Percentiles rank a stretch among this genome's conserved stretches.
Evolutionary conservation across 1,140 invertebrate species (phyloP).

Genomic region (Drosophila rhopaloa): DNA sequence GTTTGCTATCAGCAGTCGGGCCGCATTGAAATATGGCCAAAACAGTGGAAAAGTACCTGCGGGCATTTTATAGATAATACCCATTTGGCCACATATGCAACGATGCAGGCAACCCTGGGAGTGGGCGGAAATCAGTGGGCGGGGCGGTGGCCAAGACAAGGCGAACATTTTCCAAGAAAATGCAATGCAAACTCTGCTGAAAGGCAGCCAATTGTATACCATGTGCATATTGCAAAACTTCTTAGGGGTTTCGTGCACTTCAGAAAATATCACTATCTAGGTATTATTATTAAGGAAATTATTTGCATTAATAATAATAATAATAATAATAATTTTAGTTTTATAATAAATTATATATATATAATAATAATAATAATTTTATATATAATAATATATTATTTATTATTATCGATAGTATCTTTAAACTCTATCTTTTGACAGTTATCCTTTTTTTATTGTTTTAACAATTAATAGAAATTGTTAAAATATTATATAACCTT

Average conservation of each 20-base stretch:
- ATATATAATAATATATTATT: too few species aligned
- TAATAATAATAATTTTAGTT: too few species aligned
- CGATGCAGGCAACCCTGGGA: neutral
- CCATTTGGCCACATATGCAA: constrained; percentile 55
- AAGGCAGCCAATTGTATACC: constrained; percentile 65
- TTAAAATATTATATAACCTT: too few species aligned
- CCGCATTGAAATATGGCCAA: constrained; percentile 77
- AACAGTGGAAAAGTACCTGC: constrained; percentile 75
- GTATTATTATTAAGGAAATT: neutral
- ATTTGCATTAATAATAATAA: too few species aligned
- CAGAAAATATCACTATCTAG: neutral
- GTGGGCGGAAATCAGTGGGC: neutral
- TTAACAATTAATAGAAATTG: too few species aligned
- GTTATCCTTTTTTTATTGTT: too few species aligned
- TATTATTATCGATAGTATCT: too few species aligned
- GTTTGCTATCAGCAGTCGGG: constrained; percentile 72
- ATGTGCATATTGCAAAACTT: constrained; percentile 72
- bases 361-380: too few species aligned
- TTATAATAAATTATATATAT: too few species aligned
- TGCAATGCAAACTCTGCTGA: constrained; percentile 43
- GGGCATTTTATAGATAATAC: constrained; percentile 80
- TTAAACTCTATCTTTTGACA: too few species aligned
- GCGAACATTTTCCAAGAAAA: constrained; percentile 62
- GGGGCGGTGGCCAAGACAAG: constrained; percentile 18
- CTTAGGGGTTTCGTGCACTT: constrained; percentile 26